Percentiles rank a stretch among this genome's conserved stretches.
These are phyloP conservation scores for Agrochola lota DNA, from an alignment of 2,888 invertebrate genomes.

Conservation along the genomic window DNA sequence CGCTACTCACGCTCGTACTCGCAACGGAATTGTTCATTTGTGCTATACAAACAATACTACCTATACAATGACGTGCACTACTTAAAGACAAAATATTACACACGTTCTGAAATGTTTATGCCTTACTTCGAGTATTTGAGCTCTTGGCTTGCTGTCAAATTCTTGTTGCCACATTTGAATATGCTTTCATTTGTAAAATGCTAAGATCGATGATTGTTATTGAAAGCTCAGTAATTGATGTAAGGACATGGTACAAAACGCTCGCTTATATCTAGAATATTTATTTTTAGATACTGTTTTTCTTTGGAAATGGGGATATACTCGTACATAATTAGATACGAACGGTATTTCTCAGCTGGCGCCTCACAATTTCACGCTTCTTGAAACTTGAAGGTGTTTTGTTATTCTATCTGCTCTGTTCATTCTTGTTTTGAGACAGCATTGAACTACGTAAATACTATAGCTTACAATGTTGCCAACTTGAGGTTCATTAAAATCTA, in stretches of 20 bases:
- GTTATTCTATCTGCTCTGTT: slow-evolving; percentile 5
- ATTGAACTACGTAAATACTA: slow-evolving; percentile 19
- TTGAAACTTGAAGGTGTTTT: slow-evolving; percentile 28
- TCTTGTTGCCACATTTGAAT: slow-evolving; percentile 60
- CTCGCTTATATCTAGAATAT: slow-evolving; percentile 10
- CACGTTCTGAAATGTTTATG: slow-evolving; percentile 47
- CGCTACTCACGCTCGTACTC: slow-evolving; percentile 43
- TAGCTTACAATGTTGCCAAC: not conserved
- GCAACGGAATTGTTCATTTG: slow-evolving; percentile 39
- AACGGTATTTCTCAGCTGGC: slow-evolving; percentile 33
- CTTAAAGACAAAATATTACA: slow-evolving; percentile 26
- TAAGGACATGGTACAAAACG: slow-evolving; percentile 22
- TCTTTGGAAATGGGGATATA: slow-evolving; percentile 27
- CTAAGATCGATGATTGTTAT: slow-evolving; percentile 54
- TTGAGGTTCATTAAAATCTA: not conserved
- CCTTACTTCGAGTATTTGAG: slow-evolving; percentile 51
- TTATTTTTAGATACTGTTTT: slow-evolving; percentile 40
- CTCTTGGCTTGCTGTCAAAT: slow-evolving; percentile 61
- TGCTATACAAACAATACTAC: slow-evolving; percentile 35
- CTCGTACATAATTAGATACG: slow-evolving; percentile 7
- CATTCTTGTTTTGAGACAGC: slow-evolving; percentile 5
- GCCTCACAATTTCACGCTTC: slow-evolving; percentile 41
- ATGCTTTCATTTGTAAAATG: slow-evolving; percentile 53
- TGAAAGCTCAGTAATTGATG: slow-evolving; percentile 37
- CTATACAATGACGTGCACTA: slow-evolving; percentile 28